These are phyloP conservation scores for Bruchidius siliquastri DNA, from an alignment of 2,888 invertebrate genomes.

Conservation along the genomic window DNA sequence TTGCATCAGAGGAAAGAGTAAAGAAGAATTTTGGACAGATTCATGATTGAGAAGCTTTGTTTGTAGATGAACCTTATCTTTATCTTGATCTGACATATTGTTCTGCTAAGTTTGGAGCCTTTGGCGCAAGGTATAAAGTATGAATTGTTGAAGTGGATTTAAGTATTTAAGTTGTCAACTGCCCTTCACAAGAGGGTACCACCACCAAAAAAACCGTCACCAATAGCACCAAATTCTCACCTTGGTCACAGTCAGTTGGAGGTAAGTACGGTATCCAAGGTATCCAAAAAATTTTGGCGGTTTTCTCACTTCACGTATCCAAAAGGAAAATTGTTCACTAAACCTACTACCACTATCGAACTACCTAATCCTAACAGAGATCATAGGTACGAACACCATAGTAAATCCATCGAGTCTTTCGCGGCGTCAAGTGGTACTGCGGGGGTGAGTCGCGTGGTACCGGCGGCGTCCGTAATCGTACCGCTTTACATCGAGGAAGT, in stretches of 20 bases:
- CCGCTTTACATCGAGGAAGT: neutral
- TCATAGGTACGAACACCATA: neutral
- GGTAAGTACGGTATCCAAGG: conserved; percentile 38
- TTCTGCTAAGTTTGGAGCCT: too few relatives aligned
- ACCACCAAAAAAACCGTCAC: neutral
- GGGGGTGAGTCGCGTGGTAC: neutral
- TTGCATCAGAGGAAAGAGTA: too few relatives aligned
- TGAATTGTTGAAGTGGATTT: too few relatives aligned
- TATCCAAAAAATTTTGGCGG: conserved; percentile 40
- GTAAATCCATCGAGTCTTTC: too few relatives aligned
- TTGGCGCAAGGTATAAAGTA: too few relatives aligned
- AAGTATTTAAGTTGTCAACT: neutral
- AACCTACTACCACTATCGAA: neutral
- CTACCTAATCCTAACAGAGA: neutral
- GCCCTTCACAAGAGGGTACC: neutral
- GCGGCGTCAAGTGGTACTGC: neutral
- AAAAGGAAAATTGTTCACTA: neutral
- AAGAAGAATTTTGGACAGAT: too few relatives aligned
- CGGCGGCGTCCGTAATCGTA: neutral
- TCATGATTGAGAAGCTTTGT: too few relatives aligned
- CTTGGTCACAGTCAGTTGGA: conserved; percentile 35
- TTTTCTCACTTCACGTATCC: conserved; percentile 8
- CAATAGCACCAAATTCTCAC: conserved; percentile 20
- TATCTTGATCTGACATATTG: too few relatives aligned
- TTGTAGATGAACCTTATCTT: too few relatives aligned